phyloP scores from a whole-genome alignment of 2,888 invertebrate genomes.

The Lymantria dispar region DNA sequence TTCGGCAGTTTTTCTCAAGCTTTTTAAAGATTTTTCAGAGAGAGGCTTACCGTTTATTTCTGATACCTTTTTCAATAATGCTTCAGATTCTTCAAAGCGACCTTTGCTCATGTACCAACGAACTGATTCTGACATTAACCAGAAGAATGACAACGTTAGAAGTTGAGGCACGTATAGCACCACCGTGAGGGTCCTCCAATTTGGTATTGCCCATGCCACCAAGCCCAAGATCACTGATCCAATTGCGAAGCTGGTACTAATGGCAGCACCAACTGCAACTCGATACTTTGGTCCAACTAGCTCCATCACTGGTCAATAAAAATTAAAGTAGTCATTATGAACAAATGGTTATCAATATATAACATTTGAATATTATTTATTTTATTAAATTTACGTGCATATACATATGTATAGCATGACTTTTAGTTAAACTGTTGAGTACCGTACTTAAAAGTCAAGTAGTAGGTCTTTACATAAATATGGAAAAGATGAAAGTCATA shows the following conservation, averaged over 20 bases:
- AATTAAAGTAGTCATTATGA: neutral
- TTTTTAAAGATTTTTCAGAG: conserved; percentile 48
- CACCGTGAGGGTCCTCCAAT: conserved; percentile 86
- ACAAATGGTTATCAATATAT: no score
- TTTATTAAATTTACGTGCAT: no score
- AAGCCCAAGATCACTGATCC: conserved; percentile 86
- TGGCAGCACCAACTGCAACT: conserved; percentile 85
- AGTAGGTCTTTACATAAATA: no score
- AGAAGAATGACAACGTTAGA: conserved; percentile 84
- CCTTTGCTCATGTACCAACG: conserved; percentile 89
- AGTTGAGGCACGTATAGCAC: conserved; percentile 86
- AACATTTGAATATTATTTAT: no score
- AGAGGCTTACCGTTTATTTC: conserved; percentile 74
- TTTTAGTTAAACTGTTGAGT: no score
- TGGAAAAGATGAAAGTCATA: no score
- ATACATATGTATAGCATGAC: no score
- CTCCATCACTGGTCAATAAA: conserved; percentile 3
- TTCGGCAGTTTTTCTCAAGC: conserved; percentile 41
- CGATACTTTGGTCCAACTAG: conserved; percentile 41
- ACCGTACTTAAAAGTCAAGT: no score
- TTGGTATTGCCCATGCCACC: conserved; percentile 85
- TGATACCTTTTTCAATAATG: conserved; percentile 69
- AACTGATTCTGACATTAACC: conserved; percentile 86
- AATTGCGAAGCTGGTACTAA: conserved; percentile 86
- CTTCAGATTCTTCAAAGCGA: conserved; percentile 72